Conservation (phyloP, 2,797 vertebrate genomes). For the Macropodus opercularis region DNA sequence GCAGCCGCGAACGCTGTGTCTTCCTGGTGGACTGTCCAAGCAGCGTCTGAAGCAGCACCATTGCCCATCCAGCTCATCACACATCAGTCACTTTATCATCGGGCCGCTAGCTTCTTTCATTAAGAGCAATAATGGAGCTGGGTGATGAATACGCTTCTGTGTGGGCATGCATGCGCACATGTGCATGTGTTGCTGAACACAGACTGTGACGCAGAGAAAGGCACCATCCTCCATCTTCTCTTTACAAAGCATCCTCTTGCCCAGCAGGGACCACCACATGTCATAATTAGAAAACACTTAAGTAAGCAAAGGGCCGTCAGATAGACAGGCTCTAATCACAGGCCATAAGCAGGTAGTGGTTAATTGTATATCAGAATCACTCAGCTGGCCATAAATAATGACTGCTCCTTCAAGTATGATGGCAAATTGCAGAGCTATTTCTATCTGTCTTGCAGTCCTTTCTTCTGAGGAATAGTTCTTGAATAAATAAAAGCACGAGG, state of each 20-base stretch:
- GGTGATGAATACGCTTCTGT: conserved; percentile 90
- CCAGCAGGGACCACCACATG: conserved; percentile 89
- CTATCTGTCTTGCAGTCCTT: conserved; percentile 57
- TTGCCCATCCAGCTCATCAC: conserved; percentile 85
- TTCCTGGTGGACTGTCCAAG: conserved; percentile 71
- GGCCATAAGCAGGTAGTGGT: conserved; percentile 86
- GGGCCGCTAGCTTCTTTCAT: conserved; percentile 88
- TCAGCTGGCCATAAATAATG: conserved; percentile 85
- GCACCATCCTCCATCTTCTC: conserved; percentile 84
- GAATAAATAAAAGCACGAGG: conserved; percentile 73
- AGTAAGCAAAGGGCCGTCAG: conserved; percentile 87
- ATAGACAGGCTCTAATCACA: conserved; percentile 83
- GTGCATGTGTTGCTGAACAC: conserved; percentile 75
- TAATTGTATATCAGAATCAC: conserved; percentile 88
- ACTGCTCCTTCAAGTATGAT: conserved; percentile 78
- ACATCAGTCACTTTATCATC: conserved; percentile 94
- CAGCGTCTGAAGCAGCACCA: conserved; percentile 69
- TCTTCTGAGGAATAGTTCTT: conserved; percentile 77
- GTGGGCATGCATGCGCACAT: conserved; percentile 32
- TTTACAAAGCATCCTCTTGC: conserved; percentile 92
- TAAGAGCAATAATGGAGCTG: conserved; percentile 90
- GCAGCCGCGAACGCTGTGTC: conserved; percentile 66
- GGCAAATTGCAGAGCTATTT: conserved; percentile 79
- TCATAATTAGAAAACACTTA: conserved; percentile 99
- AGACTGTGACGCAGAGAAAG: conserved; percentile 84